Evolutionary conservation across 2,888 invertebrate species (phyloP), one percentile per base, ranked within the genome.

Genomic region (Drosophila histrio): DNA sequence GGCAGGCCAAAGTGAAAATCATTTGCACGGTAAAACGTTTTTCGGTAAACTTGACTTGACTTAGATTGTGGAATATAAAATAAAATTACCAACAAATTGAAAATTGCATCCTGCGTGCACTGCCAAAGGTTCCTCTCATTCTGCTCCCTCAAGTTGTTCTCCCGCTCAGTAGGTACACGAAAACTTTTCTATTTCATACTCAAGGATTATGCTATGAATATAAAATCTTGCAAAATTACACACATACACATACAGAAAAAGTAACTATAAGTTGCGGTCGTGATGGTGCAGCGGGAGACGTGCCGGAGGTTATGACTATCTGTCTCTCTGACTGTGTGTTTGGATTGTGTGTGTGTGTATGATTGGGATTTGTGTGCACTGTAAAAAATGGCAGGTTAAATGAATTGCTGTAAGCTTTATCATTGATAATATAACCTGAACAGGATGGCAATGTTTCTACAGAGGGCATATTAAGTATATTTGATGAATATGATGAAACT

Each of bases 61-160:
- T 86, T 83, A 83, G 86, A 83, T 83, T 86, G 86, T 70, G 73
- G 80, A 83, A 83, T 86, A 83, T 83, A 80, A 83, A 83, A 83
- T 83, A 83, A 83, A 83, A 83, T 83, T 86, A 83, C 86, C 83
- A 86, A 83, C 82, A 83, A 83, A 83, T 83, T 83, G 82, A 83
- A 83, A 83, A 83, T 86, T 83, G 82, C 82, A 83, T 83, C 82
- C 86, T 86, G 86, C 86, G 83, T 83, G 83, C 76, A 63, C 41
- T 56, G 60, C 46, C 60, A 57, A 30, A 19, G 58, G 28, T 39
- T 62, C 53, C 47, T 30, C 21, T 17, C 56, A 21, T 6, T 30
- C 26, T 11, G 22, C n/a, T n/a, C 36, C 21, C 22, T 19, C 34
- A 28, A 30, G 15, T 24, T 13, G 19, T 13, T 44, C 38, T n/a